Evolutionary conservation across 2,888 invertebrate species (phyloP), one percentile per base, ranked within the genome.

Genomic region (Drosophila demipolita): DNA sequence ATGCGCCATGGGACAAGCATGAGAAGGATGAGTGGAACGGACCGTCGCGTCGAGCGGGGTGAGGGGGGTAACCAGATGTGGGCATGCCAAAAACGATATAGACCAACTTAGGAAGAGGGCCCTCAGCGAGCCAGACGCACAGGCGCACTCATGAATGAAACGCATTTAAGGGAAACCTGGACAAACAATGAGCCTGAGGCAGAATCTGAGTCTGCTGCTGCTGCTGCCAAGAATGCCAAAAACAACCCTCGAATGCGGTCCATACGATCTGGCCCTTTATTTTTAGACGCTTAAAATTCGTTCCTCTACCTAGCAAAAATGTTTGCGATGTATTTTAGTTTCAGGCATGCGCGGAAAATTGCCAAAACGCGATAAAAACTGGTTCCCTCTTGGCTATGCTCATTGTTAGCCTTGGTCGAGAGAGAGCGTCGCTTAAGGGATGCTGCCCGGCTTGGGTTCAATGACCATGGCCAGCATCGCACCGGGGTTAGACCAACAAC

Each of bases 261-360:
- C 62, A 69, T 38, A 70, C 66, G 66, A 79, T 79, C 80, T 66
- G 60, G 65, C 48, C 78, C 69, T 45, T 45, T 29, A 29, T 29
- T 63, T 73, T 60, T 67, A 35, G 55, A 57, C 60, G 50, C 65
- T 38, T 69, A 52, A 15, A 55, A 26, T 61, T 36, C n/a, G 33
- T 23, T 59, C 23, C 49, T 54, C 72, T 78, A 79, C 80, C 78
- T 78, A 78, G 42, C 33, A 20, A 70, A 66, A 45, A 45, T 45
- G 45, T 20, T 3, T 12, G 12, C 20, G 20, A 3, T 3, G 20
- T 7, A 20, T 33, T 38, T 45, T 55, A 42, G 66, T 54, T 38
- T 49, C 55, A 54, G 74, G 66, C 78, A 73, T 75, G 83, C 76
- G 80, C 79, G 74, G 75, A 79, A 85, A 79, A 83, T 86, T 80